Evolutionary conservation across 1,140 invertebrate species (phyloP).

Genomic region (Apis mellifera): Amel_HAv3.1 CM009943.2:237001-237500

Average conservation of each 20-base stretch:
- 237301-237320: slow-evolving; percentile 23
- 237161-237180: not conserved
- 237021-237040: too few relatives aligned
- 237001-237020: too few relatives aligned
- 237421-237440: slow-evolving; percentile 10
- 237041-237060: too few relatives aligned
- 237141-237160: not conserved
- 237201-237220: not conserved
- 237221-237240: slow-evolving; percentile 10
- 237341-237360: slow-evolving; percentile 11
- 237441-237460: not conserved
- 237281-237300: slow-evolving; percentile 35
- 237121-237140: not conserved
- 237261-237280: slow-evolving; percentile 8
- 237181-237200: not conserved
- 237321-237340: slow-evolving; percentile 3
- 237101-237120: too few relatives aligned
- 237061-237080: too few relatives aligned
- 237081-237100: too few relatives aligned
- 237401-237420: not conserved
- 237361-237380: not conserved
- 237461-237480: not conserved
- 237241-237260: not conserved
- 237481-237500: not conserved
- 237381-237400: slow-evolving; percentile 1